These are phyloP conservation scores for Diogma glabrata DNA, from an alignment of 2,888 invertebrate genomes.

Conservation along the genomic window DNA sequence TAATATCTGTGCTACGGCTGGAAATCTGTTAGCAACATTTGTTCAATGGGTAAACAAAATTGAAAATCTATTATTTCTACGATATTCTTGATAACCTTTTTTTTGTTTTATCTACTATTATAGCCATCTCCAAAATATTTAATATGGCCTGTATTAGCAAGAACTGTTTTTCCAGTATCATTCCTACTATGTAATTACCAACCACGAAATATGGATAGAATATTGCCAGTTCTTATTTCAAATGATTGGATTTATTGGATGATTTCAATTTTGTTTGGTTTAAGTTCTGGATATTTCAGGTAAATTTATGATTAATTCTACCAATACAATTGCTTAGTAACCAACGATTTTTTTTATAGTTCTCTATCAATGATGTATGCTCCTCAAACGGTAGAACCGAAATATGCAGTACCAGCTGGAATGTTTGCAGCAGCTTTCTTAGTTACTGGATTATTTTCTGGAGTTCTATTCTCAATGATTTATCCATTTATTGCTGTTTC, in stretches of 20 bases:
- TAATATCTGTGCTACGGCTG: conserved; percentile 85
- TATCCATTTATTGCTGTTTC: conserved; percentile 48
- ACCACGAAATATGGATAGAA: conserved; percentile 42
- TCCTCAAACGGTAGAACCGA: conserved; percentile 54
- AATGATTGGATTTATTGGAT: conserved; percentile 75
- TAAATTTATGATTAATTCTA: conserved; percentile 35
- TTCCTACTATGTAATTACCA: conserved; percentile 86
- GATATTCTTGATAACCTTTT: no score
- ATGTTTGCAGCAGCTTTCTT: conserved; percentile 94
- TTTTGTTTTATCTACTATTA: conserved; percentile 3
- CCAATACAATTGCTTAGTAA: no score
- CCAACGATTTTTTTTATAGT: conserved; percentile 47
- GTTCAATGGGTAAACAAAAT: conserved; percentile 67
- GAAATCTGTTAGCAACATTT: conserved; percentile 72
- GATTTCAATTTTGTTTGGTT: conserved; percentile 61
- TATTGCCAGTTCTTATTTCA: conserved; percentile 59
- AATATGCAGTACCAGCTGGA: conserved; percentile 76
- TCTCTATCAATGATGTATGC: conserved; percentile 37
- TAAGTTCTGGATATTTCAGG: conserved; percentile 87
- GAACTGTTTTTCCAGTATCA: conserved; percentile 74
- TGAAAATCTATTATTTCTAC: no score
- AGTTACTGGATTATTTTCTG: conserved; percentile 76
- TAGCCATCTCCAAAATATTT: conserved; percentile 74
- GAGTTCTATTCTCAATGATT: conserved; percentile 62
- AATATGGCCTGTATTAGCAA: conserved; percentile 54